Conservation (phyloP, 2,888 invertebrate genomes). For the Hyalella azteca region DNA sequence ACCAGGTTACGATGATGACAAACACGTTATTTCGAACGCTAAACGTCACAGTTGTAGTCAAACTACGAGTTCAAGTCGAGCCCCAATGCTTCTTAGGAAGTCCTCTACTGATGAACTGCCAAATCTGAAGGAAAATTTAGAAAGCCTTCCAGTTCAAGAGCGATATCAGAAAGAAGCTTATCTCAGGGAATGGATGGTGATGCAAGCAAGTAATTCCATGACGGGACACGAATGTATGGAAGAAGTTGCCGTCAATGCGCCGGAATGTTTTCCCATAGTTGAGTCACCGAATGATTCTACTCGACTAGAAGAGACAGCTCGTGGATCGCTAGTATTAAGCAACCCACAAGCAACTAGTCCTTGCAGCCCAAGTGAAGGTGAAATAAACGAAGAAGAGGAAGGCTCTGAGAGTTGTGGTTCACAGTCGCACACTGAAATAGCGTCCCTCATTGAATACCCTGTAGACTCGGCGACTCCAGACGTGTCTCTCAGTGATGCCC, state of each 20-base stretch:
- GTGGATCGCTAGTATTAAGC: background rate
- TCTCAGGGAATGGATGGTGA: constrained; percentile 6
- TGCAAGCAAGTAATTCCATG: background rate
- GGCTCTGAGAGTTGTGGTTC: constrained; percentile 56
- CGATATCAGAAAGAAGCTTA: background rate
- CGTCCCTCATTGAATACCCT: constrained; percentile 54
- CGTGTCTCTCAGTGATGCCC: constrained; percentile 51
- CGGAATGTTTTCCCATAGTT: background rate
- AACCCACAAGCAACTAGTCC: background rate
- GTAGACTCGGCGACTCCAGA: constrained; percentile 57
- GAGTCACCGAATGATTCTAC: background rate
- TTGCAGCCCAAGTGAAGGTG: constrained; percentile 29
- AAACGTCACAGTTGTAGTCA: background rate
- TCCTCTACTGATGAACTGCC: background rate
- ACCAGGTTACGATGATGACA: background rate
- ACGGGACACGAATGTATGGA: background rate
- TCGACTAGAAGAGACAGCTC: background rate
- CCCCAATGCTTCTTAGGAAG: background rate
- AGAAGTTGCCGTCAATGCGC: background rate
- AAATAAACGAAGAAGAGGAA: constrained; percentile 37
- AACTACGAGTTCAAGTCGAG: background rate
- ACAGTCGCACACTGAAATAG: constrained; percentile 56
- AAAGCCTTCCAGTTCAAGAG: background rate
- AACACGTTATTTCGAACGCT: background rate
- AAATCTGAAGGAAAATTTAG: background rate